Base-by-base conservation (phyloP, 2,113 vertebrate genomes). In the Gnathochromis pfefferi region DNA sequence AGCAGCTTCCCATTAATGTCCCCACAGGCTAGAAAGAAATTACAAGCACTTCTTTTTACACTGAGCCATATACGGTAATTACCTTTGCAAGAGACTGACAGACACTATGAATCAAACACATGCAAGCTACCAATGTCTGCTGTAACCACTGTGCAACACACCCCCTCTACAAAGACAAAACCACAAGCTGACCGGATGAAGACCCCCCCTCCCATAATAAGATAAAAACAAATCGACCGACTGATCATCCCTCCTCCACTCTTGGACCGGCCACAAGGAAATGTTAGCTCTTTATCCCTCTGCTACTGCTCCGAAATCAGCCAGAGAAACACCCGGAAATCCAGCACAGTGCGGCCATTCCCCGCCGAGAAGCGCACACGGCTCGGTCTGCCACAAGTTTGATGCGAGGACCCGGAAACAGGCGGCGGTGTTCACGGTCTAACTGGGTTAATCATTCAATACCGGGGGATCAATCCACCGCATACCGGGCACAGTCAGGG, bases 291-390 rank as follows among this genome's bases (percentile, higher is more conserved):
- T 63, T 47, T 19, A 73, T 88, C 80, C 57, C 51, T 57, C 10
- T 13, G 84, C 60, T 53, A 33, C 42, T 26, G 73, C 85, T 57
- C 42, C 10, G 78, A 78, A n/a, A 60, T 54, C 68, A 81, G 81
- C 49, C 84, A 47, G 14, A 87, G 82, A 88, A 92, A 92, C 87
- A 96, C 95, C 95, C 95, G 95, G 95, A 96, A 96, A 96, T 95
- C 91, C 90, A 90, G 82, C 87, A 58, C 83, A 84, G 78, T 38
- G 73, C 75, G 53, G 90, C 87, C 83, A 45, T 83, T 65, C 83
- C 85, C 83, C 84, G 80, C 35, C 82, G 84, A 82, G 14, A 90
- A 9, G 33, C 88, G 87, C 89, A 85, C 89, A 83, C 84, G 60
- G 84, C 86, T 87, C 54, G 83, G 89, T 83, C 38, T 82, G 85